Conservation (phyloP, 2,797 vertebrate species). For the Ctenopoma kingsleyae region DNA sequence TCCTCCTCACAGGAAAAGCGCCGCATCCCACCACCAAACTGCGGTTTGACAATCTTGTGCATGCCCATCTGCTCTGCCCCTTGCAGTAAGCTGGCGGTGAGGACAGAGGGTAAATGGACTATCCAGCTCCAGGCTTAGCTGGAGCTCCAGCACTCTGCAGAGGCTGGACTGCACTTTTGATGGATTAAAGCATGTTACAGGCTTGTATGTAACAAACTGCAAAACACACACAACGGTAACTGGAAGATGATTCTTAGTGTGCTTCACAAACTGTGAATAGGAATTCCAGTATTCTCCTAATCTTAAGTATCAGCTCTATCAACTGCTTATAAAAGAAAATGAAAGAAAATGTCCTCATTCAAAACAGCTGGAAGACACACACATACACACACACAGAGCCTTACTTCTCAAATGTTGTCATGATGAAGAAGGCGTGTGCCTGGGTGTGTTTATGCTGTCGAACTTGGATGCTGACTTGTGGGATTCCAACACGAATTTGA, state of each 20-base stretch:
- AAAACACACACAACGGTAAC: neutral
- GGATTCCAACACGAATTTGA: constrained; percentile 92
- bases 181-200: constrained; percentile 29
- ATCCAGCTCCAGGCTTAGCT: no score
- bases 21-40: constrained; percentile 91
- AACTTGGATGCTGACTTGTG: constrained; percentile 92
- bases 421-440: constrained; percentile 93
- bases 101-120: constrained; percentile 13
- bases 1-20: constrained; percentile 94
- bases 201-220: neutral
- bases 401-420: constrained; percentile 92
- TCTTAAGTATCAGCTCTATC: no score
- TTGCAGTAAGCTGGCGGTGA: constrained; percentile 86
- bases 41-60: constrained; percentile 90
- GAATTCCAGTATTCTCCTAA: no score
- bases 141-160: neutral
- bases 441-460: constrained; percentile 92
- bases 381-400: constrained; percentile 37
- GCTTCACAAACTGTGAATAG: neutral
- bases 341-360: neutral
- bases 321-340: no score
- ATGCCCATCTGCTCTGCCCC: constrained; percentile 94
- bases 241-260: neutral
- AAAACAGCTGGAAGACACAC: neutral
- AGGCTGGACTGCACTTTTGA: constrained; percentile 31